These are phyloP conservation scores for Sebastes kiyomatsui DNA, from an alignment of 2,797 vertebrate species.

Conservation along the genomic window DNA sequence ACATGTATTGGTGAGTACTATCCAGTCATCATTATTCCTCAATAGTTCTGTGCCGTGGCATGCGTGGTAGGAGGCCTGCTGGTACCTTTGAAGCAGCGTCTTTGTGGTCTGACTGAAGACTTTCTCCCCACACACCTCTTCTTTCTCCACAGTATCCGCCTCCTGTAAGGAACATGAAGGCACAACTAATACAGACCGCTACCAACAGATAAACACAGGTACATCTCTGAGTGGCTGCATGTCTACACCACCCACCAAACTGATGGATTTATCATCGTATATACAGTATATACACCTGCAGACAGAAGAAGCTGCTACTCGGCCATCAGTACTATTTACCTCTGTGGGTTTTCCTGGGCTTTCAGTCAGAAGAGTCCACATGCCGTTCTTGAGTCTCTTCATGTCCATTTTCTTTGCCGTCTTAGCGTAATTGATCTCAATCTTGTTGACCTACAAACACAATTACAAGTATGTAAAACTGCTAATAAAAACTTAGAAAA, in stretches of 20 bases:
- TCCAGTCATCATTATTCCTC: constrained; percentile 5
- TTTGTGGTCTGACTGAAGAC: constrained; percentile 86
- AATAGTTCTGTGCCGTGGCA: background rate
- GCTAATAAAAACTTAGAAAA: background rate
- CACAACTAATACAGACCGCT: background rate
- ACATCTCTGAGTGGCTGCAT: background rate
- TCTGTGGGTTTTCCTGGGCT: constrained; percentile 60
- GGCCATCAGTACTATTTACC: constrained; percentile 41
- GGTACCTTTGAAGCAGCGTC: constrained; percentile 87
- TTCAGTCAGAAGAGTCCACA: constrained; percentile 90
- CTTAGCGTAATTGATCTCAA: constrained; percentile 91
- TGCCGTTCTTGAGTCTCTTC: constrained; percentile 90
- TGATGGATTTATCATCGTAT: background rate
- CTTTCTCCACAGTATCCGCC: constrained; percentile 40
- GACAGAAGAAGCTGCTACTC: background rate
- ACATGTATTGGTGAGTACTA: background rate
- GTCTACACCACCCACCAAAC: background rate
- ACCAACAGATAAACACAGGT: background rate
- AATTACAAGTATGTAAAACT: background rate
- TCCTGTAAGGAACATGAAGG: constrained; percentile 61
- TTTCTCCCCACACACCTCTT: constrained; percentile 82
- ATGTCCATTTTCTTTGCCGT: constrained; percentile 96
- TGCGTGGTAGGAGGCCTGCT: background rate
- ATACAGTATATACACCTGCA: background rate
- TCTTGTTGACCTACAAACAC: constrained; percentile 86